Base-by-base conservation (phyloP, 2,888 invertebrate species). In the Cheilosia soror region DNA sequence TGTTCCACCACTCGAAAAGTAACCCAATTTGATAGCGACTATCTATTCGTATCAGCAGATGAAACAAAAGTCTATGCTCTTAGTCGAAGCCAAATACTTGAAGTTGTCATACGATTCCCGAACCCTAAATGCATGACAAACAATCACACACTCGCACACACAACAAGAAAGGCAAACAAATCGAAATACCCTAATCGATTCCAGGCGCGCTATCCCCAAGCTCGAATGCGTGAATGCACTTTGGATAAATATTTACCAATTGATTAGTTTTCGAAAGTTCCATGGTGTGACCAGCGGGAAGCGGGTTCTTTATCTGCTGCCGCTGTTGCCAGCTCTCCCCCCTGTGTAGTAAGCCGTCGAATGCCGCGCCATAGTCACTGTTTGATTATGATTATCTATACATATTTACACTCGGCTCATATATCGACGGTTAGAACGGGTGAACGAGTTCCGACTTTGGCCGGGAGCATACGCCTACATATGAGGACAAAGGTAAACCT, bases 221-320 rank as follows among this genome's bases (percentile, higher is more conserved):
- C 76, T 63, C 60, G 44, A 60, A 51, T 85, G 81, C 81, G 85
- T 85, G 77, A 80, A 85, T 85, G 85, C 85, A 85, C 81, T 85
- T 72, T 85, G 81, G 72, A 77, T 72, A 85, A 85, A 85, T 85
- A 85, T 85, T 85, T 85, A 85, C 85, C 81, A 68, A 85, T 85
- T 85, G 85, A 85, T 85, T 85, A 85, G 85, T 85, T 85, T 85
- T 81, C 68, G 72, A 80, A 71, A 66, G 85, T 71, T 72, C 29
- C 75, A 57, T 44, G 66, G 65, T 58, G 68, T 37, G 63, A 62
- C 58, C 81, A 47, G 55, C 57, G 44, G 69, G 66, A 57, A 51
- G 62, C 9, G 68, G 49, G n/a, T 11, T 31, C 47, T 13, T 11
- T 20, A 4, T 37, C 37, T 11, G 11, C 37, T 13, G 31, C 25